These are phyloP conservation scores for Rutpela maculata DNA, from an alignment of 2,888 invertebrate genomes.

Conservation along the genomic window DNA sequence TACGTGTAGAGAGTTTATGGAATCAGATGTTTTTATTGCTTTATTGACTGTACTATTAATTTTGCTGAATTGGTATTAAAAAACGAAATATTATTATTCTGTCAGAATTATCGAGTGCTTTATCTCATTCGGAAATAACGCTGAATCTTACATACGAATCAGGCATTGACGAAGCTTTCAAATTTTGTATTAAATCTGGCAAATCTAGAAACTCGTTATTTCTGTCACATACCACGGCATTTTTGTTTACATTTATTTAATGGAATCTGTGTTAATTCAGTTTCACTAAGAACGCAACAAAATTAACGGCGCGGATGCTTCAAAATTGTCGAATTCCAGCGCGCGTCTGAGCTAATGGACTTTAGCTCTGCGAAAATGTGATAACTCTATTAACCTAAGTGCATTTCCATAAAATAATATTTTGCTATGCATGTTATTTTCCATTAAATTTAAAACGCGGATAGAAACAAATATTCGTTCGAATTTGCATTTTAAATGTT, in stretches of 20 bases:
- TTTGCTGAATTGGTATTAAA: too few relatives aligned
- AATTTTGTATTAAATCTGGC: not conserved
- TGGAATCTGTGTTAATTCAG: not conserved
- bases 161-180: too few relatives aligned
- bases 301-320: not conserved
- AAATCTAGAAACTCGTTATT: not conserved
- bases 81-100: too few relatives aligned
- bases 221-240: not conserved
- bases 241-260: not conserved
- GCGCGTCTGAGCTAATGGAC: slow-evolving; percentile 22
- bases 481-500: slow-evolving; percentile 3
- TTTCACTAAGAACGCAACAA: not conserved
- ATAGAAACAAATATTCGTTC: not conserved
- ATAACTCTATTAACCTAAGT: slow-evolving; percentile 19
- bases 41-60: too few relatives aligned
- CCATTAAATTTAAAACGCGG: not conserved
- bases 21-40: too few relatives aligned
- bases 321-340: not conserved
- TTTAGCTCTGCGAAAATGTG: slow-evolving; percentile 9
- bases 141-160: too few relatives aligned
- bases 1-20: too few relatives aligned
- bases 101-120: too few relatives aligned
- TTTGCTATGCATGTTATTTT: not conserved
- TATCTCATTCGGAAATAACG: too few relatives aligned
- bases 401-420: slow-evolving; percentile 13